Evolutionary conservation across 2,113 vertebrate genomes (phyloP).

Genomic region (Clupea harengus): DNA sequence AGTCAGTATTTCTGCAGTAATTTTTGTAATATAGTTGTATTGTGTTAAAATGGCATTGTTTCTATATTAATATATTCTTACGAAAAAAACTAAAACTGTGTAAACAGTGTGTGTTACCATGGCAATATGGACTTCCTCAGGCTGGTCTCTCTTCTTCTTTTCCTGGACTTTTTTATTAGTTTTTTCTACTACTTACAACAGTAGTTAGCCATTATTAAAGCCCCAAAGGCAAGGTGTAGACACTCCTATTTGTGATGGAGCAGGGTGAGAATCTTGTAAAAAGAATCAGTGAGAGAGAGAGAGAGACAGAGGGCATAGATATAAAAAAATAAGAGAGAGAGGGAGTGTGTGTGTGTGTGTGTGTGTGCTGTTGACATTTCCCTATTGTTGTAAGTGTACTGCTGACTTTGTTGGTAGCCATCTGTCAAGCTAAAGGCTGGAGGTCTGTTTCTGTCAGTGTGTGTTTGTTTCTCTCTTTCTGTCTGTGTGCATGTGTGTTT

Average conservation of each 20-base stretch:
- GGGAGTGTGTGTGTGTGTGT: neutral
- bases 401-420: neutral
- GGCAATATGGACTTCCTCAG: neutral
- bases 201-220: neutral
- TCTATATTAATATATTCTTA: neutral
- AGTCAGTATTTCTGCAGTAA: too few species aligned
- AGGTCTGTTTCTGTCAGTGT: too few species aligned
- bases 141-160: neutral
- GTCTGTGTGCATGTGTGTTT: neutral
- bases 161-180: neutral
- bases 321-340: neutral
- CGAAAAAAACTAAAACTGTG: neutral
- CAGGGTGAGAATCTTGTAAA: neutral
- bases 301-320: neutral
- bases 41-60: neutral
- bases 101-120: constrained; percentile 10
- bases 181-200: neutral
- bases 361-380: neutral
- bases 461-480: too few species aligned
- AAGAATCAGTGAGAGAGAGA: neutral
- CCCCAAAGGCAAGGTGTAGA: neutral
- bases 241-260: neutral
- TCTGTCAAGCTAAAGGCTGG: neutral
- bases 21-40: neutral
- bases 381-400: neutral